Evolutionary conservation across 2,888 invertebrate species (phyloP).

Genomic region (Zeuzera pyrina): DNA sequence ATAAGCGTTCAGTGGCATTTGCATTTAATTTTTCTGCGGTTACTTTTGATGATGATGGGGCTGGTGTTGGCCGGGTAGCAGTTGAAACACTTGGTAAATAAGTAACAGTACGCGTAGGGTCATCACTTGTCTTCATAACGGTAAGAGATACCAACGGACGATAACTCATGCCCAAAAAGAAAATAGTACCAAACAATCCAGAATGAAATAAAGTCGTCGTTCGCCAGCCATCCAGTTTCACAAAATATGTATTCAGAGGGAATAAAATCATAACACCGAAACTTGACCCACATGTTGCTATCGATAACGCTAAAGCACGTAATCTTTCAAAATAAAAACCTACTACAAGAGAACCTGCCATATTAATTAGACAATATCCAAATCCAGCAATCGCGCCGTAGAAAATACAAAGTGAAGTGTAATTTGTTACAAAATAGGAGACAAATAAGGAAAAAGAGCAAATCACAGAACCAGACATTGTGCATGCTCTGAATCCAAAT

Average conservation of each 20-base stretch:
- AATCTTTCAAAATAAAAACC: slow-evolving; percentile 62
- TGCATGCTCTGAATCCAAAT: slow-evolving; percentile 53
- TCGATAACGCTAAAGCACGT: slow-evolving; percentile 44
- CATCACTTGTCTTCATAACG: slow-evolving; percentile 38
- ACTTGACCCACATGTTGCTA: slow-evolving; percentile 49
- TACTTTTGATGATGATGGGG: too few species aligned
- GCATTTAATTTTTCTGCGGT: too few species aligned
- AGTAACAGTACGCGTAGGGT: slow-evolving; percentile 49
- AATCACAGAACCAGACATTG: slow-evolving; percentile 49
- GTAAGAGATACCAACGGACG: slow-evolving; percentile 48
- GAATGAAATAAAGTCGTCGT: slow-evolving; percentile 44
- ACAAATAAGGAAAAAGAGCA: slow-evolving; percentile 37
- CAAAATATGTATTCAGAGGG: slow-evolving; percentile 40
- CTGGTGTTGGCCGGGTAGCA: too few species aligned
- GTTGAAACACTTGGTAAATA: slow-evolving; percentile 50
- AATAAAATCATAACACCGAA: slow-evolving; percentile 48
- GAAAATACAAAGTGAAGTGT: slow-evolving; percentile 33
- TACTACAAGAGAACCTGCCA: slow-evolving; percentile 45
- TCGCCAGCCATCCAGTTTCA: slow-evolving; percentile 48
- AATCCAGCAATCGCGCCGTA: slow-evolving; percentile 47
- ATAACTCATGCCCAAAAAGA: slow-evolving; percentile 48
- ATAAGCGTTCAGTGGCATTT: slow-evolving; percentile 33
- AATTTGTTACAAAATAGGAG: slow-evolving; percentile 41
- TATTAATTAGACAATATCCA: slow-evolving; percentile 48
- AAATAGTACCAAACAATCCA: slow-evolving; percentile 43